These are phyloP conservation scores for Drosophila mettleri DNA, from an alignment of 2,888 invertebrate species.

Conservation along the genomic window DNA sequence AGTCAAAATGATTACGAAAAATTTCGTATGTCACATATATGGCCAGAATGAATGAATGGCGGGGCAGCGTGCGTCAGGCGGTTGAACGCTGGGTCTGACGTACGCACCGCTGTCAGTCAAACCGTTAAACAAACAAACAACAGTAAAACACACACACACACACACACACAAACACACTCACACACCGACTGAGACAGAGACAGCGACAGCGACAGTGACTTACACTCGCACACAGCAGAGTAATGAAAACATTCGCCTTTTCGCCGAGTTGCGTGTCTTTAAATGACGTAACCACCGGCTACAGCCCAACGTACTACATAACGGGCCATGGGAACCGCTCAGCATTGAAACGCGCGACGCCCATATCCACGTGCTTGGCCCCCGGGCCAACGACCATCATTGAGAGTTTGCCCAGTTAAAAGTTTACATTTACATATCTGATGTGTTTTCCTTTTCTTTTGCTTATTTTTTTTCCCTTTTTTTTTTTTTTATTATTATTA, in stretches of 20 bases:
- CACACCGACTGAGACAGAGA: not conserved
- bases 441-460: constrained; percentile 23
- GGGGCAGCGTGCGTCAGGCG: constrained; percentile 30
- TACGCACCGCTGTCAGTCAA: constrained; percentile 48
- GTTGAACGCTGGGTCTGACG: constrained; percentile 24
- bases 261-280: constrained; percentile 71
- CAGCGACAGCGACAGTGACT: constrained; percentile 23
- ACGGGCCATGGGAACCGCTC: constrained; percentile 39
- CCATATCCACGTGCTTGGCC: constrained; percentile 4
- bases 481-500: constrained; percentile 5
- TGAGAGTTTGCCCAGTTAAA: constrained; percentile 53
- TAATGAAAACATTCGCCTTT: constrained; percentile 73
- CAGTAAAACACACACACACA: constrained; percentile 28
- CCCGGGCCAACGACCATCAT: constrained; percentile 27
- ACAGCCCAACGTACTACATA: constrained; percentile 31
- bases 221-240: constrained; percentile 7
- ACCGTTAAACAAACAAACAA: constrained; percentile 48
- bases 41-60: not conserved
- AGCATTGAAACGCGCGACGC: constrained; percentile 21
- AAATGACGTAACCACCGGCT: constrained; percentile 70
- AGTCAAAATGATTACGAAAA: constrained; percentile 1
- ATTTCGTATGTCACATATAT: not conserved
- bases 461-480: constrained; percentile 10
- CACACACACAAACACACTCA: constrained; percentile 26
- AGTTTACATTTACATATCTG: constrained; percentile 56